Base-by-base conservation (phyloP, 2,888 invertebrate genomes). In the Drosophila histrio region DNA sequence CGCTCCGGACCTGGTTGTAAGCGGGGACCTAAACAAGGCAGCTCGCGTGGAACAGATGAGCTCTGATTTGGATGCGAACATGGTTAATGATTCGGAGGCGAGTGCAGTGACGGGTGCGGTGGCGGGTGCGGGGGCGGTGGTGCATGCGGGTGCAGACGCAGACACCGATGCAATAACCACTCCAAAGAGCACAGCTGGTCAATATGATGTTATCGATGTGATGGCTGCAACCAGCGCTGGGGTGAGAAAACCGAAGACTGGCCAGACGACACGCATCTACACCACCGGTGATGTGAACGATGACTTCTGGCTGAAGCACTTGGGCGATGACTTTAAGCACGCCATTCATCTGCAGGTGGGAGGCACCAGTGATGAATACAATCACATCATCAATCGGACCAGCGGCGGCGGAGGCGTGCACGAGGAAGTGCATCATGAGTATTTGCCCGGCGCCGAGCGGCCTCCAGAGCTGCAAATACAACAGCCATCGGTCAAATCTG, bases 261-360 rank as follows among this genome's bases (percentile, higher is more conserved):
- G 89, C 2, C 85, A 76, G 19, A 89, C 90, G 13, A 88, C 89
- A 8, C 79, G 87, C 13, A 84, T 89, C 52, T 85, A 75, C 43
- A 89, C 90, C 43, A 74, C 77, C 7, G 89, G 77, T 43, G 87
- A 83, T 0, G 81, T 90, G 34, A 87, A 89, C 34, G 88, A 89
- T 4, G 82, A 72, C 2, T 91, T 91, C 66, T 91, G 91, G 91
- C 64, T 85, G 0, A 86, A 87, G 60, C 89, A 91, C 36, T 67
- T 91, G 46, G 91, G 91, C 11, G 89, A 89, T 2, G 91, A 91
- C 21, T 91, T 89, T 67, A 83, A 84, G 57, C 81, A 90, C 59
- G 91, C 91, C 7, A 79, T 91, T 1, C 91, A 90, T 15, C 47
- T 90, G 17, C 74, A 90, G 26, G 79, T 91, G 50, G 86, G 83